A percentile compares a stretch with the other conserved stretches of the same genome.
Conservation (phyloP, 2,888 invertebrate genomes). For the Lithophane ornitopus region DNA sequence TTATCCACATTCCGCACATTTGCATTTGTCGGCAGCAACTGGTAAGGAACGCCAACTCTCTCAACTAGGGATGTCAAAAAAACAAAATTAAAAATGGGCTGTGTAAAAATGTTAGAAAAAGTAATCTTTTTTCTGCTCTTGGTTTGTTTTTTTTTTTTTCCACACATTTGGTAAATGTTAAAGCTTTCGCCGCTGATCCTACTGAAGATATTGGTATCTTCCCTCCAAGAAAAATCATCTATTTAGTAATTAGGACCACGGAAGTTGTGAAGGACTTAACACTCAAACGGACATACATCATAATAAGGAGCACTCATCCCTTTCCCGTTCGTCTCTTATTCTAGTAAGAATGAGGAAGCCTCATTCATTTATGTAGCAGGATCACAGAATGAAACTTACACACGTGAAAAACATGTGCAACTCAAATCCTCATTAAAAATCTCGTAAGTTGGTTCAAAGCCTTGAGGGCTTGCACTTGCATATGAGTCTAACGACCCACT, state of each 20-base stretch:
- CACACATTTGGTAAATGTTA: not conserved
- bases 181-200: not conserved
- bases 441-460: constrained; percentile 16
- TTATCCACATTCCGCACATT: constrained; percentile 70
- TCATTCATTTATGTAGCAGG: not conserved
- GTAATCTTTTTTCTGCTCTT: not conserved
- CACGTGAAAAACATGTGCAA: constrained; percentile 1
- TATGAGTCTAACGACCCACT: constrained; percentile 28
- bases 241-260: not conserved
- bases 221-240: not conserved
- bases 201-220: not conserved
- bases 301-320: not conserved
- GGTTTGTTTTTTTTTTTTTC: too few relatives aligned
- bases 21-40: constrained; percentile 68
- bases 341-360: not conserved
- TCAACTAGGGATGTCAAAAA: constrained; percentile 58
- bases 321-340: not conserved
- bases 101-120: not conserved
- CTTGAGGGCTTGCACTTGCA: constrained; percentile 5
- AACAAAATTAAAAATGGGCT: too few relatives aligned
- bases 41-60: constrained; percentile 63
- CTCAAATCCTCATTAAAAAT: constrained; percentile 28
- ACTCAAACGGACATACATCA: not conserved
- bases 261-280: not conserved
- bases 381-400: not conserved